phyloP scores from a whole-genome alignment of 2,888 invertebrate genomes.

The Acronicta alni region DNA sequence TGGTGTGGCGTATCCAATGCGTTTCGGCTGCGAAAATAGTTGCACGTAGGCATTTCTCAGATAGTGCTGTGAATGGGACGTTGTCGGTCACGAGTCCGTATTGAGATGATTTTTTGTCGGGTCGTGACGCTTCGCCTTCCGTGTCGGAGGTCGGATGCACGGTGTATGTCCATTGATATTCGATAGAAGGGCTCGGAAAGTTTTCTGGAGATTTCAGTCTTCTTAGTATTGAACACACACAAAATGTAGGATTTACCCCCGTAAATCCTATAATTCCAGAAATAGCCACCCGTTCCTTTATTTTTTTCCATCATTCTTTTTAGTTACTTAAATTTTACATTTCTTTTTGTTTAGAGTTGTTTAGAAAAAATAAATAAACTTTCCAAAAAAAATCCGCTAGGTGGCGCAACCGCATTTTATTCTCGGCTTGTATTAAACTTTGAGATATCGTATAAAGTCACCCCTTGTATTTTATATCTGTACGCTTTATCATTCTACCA shows the following conservation, averaged over 20 bases:
- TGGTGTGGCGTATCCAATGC: slow-evolving; percentile 52
- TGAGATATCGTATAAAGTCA: too few species aligned
- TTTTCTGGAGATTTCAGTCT: background rate
- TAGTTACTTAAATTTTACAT: too few species aligned
- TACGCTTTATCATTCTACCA: too few species aligned
- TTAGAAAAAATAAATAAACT: background rate
- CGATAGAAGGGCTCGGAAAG: background rate
- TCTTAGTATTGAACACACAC: too few species aligned
- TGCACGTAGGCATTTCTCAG: slow-evolving; percentile 81
- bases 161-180: slow-evolving; percentile 64
- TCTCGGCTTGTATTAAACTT: too few species aligned
- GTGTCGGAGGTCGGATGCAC: slow-evolving; percentile 80
- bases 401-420: too few species aligned
- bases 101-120: slow-evolving; percentile 79
- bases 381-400: slow-evolving; percentile 24
- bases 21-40: slow-evolving; percentile 72
- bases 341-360: background rate
- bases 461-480: too few species aligned
- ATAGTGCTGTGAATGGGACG: slow-evolving; percentile 75
- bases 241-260: too few species aligned
- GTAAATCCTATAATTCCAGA: too few species aligned
- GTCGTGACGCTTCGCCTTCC: slow-evolving; percentile 75
- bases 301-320: too few species aligned
- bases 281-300: too few species aligned
- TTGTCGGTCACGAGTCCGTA: slow-evolving; percentile 74